A percentile compares a stretch with the other conserved stretches of the same genome.
Conservation (phyloP, 2,113 vertebrate genomes). For the Polypterus senegalus region DNA sequence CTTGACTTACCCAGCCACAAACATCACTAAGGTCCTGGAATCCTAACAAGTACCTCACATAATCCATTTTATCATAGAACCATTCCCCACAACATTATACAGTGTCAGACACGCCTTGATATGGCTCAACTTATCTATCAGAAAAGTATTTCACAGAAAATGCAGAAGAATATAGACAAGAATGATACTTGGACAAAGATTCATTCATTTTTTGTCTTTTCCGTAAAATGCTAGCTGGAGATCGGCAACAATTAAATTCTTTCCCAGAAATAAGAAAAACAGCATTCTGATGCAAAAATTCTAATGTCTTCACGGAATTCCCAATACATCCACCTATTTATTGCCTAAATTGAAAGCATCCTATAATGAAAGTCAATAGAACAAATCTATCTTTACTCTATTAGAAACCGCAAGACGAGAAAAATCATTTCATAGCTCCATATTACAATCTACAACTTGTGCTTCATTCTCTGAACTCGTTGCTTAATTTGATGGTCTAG, state of each 20-base stretch:
- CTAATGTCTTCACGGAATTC: not conserved
- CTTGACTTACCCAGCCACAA: too few species aligned
- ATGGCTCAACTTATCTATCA: too few species aligned
- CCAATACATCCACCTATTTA: constrained; percentile 6
- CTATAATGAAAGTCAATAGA: constrained; percentile 9
- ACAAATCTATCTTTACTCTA: constrained; percentile 4
- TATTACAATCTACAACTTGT: constrained; percentile 2
- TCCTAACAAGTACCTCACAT: too few species aligned
- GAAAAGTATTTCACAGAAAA: too few species aligned
- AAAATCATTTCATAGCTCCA: constrained; percentile 4
- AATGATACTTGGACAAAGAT: too few species aligned
- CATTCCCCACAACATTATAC: too few species aligned
- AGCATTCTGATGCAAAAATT: not conserved
- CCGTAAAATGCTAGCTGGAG: too few species aligned
- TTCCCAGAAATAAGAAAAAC: not conserved
- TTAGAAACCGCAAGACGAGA: not conserved
- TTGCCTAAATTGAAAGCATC: constrained; percentile 9
- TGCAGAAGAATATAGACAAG: too few species aligned
- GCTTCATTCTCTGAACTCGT: not conserved
- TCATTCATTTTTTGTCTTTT: too few species aligned
- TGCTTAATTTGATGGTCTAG: constrained; percentile 6
- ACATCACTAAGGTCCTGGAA: too few species aligned
- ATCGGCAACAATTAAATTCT: not conserved
- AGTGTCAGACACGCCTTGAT: too few species aligned
- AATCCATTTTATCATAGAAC: too few species aligned